Evolutionary conservation across 2,888 invertebrate genomes (phyloP).

Genomic region (Drosophila meridionalis): DNA sequence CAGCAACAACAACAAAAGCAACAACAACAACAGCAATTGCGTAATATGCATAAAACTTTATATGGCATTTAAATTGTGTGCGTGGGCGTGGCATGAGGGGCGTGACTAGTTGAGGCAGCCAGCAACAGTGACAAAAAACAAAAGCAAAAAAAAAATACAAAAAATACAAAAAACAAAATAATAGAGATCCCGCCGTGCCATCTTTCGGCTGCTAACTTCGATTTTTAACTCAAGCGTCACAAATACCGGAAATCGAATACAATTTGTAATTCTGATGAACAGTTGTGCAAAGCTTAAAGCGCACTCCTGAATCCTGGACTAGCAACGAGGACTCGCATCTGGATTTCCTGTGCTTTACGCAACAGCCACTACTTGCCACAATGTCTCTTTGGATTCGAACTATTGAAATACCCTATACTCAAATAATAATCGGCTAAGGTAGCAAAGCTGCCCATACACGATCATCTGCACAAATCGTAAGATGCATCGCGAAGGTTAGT

Average conservation of each 20-base stretch:
- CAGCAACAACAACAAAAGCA: constrained; percentile 33
- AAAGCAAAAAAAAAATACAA: neutral
- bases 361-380: constrained; percentile 29
- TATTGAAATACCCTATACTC: constrained; percentile 4
- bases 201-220: constrained; percentile 69
- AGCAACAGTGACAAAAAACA: neutral
- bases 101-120: constrained; percentile 30
- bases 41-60: constrained; percentile 76
- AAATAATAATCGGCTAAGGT: neutral
- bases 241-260: constrained; percentile 84
- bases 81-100: constrained; percentile 20
- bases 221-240: constrained; percentile 82
- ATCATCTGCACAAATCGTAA: neutral
- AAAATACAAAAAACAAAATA: neutral
- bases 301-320: constrained; percentile 37
- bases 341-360: constrained; percentile 37
- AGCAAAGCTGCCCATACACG: neutral
- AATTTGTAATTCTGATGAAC: constrained; percentile 83
- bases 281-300: constrained; percentile 72
- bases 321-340: constrained; percentile 33
- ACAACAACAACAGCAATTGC: constrained; percentile 69
- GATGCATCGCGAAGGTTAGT: neutral
- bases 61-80: constrained; percentile 74
- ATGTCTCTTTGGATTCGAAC: constrained; percentile 38
- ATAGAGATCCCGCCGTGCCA: neutral